Conservation (phyloP, 2,797 vertebrate genomes). For the Vipera ursinii region DNA sequence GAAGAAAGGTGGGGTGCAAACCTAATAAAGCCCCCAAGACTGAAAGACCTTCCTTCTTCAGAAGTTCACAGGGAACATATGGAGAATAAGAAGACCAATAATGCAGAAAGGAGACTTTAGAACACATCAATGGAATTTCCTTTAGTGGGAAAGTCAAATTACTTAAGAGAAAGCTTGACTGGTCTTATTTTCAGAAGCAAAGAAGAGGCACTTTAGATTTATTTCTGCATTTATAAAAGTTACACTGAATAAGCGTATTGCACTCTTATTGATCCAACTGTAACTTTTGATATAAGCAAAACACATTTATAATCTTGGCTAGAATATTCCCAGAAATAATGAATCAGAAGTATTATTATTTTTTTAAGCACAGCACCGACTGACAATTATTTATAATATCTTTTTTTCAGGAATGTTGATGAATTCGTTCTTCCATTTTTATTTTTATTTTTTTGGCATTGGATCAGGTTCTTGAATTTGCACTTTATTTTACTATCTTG, state of each 20-base stretch:
- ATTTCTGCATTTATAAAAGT: slow-evolving; percentile 8
- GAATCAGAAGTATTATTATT: not conserved
- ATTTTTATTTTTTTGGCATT: not conserved
- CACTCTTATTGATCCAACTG: slow-evolving; percentile 38
- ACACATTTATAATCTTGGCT: slow-evolving; percentile 14
- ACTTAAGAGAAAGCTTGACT: not conserved
- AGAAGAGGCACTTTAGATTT: slow-evolving; percentile 6
- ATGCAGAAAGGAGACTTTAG: not conserved
- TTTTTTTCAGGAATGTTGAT: not conserved
- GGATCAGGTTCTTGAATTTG: not conserved
- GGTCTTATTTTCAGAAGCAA: not conserved
- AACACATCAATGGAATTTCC: not conserved
- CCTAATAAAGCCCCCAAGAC: not conserved
- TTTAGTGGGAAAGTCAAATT: not conserved
- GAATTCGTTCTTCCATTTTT: not conserved
- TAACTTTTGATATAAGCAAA: slow-evolving; percentile 34
- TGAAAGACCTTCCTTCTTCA: not conserved
- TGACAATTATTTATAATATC: slow-evolving; percentile 5
- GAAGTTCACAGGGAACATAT: not conserved
- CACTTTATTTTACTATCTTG: not conserved
- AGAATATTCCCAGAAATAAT: not conserved
- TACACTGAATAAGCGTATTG: slow-evolving; percentile 11
- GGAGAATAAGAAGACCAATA: not conserved
- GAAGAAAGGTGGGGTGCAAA: not conserved
- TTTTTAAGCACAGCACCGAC: slow-evolving; percentile 1